These are phyloP conservation scores for Lottia gigantea DNA, from an alignment of 2,888 invertebrate species.

Conservation along the genomic window DNA sequence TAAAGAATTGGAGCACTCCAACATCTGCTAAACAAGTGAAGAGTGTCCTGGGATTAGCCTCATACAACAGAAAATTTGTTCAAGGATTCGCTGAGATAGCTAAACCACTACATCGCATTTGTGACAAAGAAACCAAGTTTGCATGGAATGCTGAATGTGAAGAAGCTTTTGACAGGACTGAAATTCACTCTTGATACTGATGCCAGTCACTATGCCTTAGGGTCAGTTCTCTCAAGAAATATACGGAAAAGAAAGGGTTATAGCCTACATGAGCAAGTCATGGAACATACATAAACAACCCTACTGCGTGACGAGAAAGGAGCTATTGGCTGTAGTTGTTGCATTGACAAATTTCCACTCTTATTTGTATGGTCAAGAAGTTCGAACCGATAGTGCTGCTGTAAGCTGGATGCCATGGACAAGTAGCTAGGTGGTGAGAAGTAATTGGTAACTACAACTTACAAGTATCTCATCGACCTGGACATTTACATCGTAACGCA, in stretches of 20 bases:
- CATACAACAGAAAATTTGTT: not conserved
- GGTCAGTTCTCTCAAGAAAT: no score
- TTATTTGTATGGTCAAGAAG: constrained; percentile 15
- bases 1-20: no score
- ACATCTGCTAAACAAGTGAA: constrained; percentile 23
- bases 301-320: constrained; percentile 17
- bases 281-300: constrained; percentile 4
- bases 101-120: not conserved
- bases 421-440: constrained; percentile 12
- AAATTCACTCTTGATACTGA: no score
- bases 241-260: constrained; percentile 10
- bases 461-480: constrained; percentile 1
- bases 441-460: constrained; percentile 12
- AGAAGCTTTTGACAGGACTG: not conserved
- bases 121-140: not conserved
- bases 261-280: constrained; percentile 14
- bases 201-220: no score
- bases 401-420: constrained; percentile 17
- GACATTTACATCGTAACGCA: constrained; percentile 3
- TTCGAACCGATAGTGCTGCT: constrained; percentile 13
- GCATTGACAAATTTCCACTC: constrained; percentile 15
- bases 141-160: not conserved
- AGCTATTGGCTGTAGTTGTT: constrained; percentile 9
- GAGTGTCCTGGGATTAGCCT: not conserved
- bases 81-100: not conserved